phyloP scores from a whole-genome alignment of 2,797 vertebrate genomes.

The Tokudaia tokunoshimensis region DNA sequence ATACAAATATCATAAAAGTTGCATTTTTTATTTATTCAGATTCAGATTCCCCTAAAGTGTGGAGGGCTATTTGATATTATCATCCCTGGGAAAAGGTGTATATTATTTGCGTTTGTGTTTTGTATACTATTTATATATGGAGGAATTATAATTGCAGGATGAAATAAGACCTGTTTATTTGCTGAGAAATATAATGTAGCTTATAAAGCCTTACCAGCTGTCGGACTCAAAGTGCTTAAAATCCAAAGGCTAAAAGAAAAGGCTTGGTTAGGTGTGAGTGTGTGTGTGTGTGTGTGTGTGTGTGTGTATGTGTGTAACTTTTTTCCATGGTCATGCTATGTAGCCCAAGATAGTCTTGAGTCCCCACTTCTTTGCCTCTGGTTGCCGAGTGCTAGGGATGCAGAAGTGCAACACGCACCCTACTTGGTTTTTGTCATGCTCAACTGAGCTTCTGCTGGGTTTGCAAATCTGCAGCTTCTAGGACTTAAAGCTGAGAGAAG shows the following conservation, averaged over 20 bases:
- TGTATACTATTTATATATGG: constrained; percentile 42
- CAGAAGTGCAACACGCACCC: not conserved
- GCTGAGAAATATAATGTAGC: constrained; percentile 45
- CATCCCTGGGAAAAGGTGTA: constrained; percentile 12
- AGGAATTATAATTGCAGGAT: constrained; percentile 44
- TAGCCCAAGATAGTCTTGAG: not conserved
- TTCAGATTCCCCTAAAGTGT: constrained; percentile 28
- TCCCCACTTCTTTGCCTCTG: no score
- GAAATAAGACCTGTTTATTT: constrained; percentile 54
- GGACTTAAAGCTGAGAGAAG: constrained; percentile 59
- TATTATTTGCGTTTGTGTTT: constrained; percentile 49
- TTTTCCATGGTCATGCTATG: not conserved
- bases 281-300: not conserved
- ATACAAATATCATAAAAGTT: constrained; percentile 63
- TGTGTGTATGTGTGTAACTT: not conserved
- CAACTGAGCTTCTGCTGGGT: constrained; percentile 20
- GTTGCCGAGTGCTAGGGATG: not conserved
- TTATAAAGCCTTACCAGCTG: constrained; percentile 59
- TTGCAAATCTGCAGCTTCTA: constrained; percentile 47
- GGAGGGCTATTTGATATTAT: constrained; percentile 56
- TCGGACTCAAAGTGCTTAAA: constrained; percentile 58
- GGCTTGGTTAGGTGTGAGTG: constrained; percentile 23
- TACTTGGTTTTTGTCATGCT: constrained; percentile 62
- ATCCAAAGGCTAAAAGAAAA: constrained; percentile 53
- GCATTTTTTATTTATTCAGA: constrained; percentile 60